Evolutionary conservation across 2,888 invertebrate species (phyloP), one percentile per base, ranked within the genome.

Genomic region (Peribatodes rhomboidaria): DNA sequence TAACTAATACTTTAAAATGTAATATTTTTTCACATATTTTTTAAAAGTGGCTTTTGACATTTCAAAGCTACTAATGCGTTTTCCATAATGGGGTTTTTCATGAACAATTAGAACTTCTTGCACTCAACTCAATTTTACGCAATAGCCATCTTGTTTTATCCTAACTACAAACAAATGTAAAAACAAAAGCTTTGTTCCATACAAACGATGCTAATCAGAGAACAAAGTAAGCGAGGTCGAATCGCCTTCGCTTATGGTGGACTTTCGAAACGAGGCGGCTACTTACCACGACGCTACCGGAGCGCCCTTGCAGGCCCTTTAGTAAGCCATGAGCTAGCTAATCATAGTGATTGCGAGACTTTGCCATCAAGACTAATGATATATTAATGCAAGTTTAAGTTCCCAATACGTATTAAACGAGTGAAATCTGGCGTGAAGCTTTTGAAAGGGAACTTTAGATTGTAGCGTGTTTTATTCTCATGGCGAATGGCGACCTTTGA

Each of bases 141-240:
- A 62, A 68, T 27, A n/a, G n/a, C n/a, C n/a, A 69, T 54, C 49
- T 49, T 44, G 59, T 44, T 33, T 9, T 42, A 50, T 55, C 42
- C 41, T 44, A 57, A 54, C 47, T 33, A 37, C 67, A 70, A 70
- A 47, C 49, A 42, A 27, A 53, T 53, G 61, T 54, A 61, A 60
- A 69, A 31, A 69, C 70, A 69, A 72, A 67, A 73, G 61, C 69
- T 71, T 73, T 73, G 72, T 74, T 69, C 70, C 63, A 64, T 69
- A 73, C 75, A 75, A 78, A 78, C 69, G 78, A 81, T 79, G 79
- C 72, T 83, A 84, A 84, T 84, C 79, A 79, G 69, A 70, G 54
- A 60, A 69, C 72, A 77, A 79, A 74, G 72, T 74, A 73, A 77
- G 77, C 78, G 80, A 79, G 83, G 81, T 75, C 77, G 77, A 37